Evolutionary conservation across 2,113 vertebrate genomes (phyloP), one percentile per base, ranked within the genome.

Genomic region (Suricata suricatta): DNA sequence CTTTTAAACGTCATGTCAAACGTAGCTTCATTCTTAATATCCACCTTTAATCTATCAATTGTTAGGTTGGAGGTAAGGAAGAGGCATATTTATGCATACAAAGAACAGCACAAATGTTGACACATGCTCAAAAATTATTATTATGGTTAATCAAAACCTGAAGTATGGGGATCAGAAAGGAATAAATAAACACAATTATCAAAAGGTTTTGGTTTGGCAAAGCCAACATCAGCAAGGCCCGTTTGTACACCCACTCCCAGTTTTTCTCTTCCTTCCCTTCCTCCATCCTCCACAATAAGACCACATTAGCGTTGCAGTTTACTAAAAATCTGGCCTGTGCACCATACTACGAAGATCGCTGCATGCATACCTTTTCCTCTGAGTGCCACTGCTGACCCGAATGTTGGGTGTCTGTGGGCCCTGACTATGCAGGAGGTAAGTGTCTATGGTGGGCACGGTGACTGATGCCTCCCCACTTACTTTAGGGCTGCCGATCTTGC

Each of bases 401-500:
- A 98, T 98, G 98, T 97, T 98, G 98, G 99, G 98, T 96, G 98
- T 98, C 98, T 98, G 98, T 98, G 98, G 98, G 94, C 98, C 98
- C 98, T 99, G 98, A 97, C 98, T 98, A 99, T 98, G 99, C 98
- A 99, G 98, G 98, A 98, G 98, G 98, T 98, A 99, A 99, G 98
- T 99, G 98, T 99, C 98, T 99, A 99, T 97, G 98, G 98, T 98
- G 98, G 99, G 98, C 97, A 98, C 98, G 97, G 98, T 99, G 98
- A 98, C 97, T 96, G 97, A 98, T 92, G 98, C 98, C 98, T 98
- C 98, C 98, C 97, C 96, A 99, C 99, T 99, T 99, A 99, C 99
- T 99, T 99, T 99, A 98, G 99, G 99, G 96, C 99, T 99, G 99
- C 99, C 99, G 99, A 99, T 99, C 99, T 99, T 99, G 98, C 99